Conservation (phyloP, 2,113 vertebrate genomes). For the Ceyx melanurus region DNA sequence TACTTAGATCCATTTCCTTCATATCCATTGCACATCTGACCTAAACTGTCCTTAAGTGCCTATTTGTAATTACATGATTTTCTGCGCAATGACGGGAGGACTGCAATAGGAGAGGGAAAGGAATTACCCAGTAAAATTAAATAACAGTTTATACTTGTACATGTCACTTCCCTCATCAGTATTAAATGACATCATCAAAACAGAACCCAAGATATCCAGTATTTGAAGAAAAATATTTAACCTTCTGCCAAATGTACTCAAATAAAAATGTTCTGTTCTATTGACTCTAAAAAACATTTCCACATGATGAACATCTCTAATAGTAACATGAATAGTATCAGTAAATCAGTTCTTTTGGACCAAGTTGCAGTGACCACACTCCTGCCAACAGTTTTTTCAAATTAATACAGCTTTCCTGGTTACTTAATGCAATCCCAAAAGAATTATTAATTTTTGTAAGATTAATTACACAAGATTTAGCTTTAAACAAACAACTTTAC, state of each 20-base stretch:
- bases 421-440: neutral
- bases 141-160: neutral
- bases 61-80: neutral
- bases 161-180: slow-evolving; percentile 8
- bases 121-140: slow-evolving; percentile 14
- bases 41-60: slow-evolving; percentile 44
- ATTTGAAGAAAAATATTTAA: slow-evolving; percentile 14
- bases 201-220: neutral
- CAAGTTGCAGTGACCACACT: neutral
- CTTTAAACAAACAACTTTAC: neutral
- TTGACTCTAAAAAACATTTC: neutral
- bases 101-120: neutral
- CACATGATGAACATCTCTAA: neutral
- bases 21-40: slow-evolving; percentile 13
- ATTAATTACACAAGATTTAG: slow-evolving; percentile 7
- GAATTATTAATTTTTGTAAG: neutral
- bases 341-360: neutral
- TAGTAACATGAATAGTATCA: neutral
- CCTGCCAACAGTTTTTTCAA: neutral
- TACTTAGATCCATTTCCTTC: neutral
- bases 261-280: neutral
- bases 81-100: neutral
- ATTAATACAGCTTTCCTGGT: neutral
- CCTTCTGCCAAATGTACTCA: slow-evolving; percentile 8
- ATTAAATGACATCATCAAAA: neutral